phyloP scores from a whole-genome alignment of 2,888 invertebrate species.

The Listrodromus nycthemerus region DNA sequence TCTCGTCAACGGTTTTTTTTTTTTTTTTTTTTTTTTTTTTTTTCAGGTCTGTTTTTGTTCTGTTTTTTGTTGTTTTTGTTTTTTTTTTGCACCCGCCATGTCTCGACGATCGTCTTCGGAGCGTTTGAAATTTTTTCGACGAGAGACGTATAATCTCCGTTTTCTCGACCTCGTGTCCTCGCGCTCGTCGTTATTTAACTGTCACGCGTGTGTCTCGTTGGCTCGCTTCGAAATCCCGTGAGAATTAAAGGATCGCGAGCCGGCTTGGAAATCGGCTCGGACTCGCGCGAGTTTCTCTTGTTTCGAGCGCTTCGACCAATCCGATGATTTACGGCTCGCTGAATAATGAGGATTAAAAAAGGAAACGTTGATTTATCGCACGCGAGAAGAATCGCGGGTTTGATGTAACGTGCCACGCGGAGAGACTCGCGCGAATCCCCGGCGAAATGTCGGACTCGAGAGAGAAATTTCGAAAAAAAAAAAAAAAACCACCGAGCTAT shows the following conservation, averaged over 20 bases:
- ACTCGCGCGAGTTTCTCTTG: slow-evolving; percentile 38
- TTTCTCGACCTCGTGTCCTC: slow-evolving; percentile 59
- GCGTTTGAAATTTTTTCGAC: slow-evolving; percentile 35
- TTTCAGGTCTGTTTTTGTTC: too few species aligned
- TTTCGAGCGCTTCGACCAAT: slow-evolving; percentile 17
- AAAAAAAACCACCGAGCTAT: too few species aligned
- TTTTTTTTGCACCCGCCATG: neutral
- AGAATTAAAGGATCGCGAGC: slow-evolving; percentile 39
- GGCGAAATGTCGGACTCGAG: neutral
- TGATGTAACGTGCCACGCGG: neutral
- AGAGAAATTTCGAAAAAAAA: neutral
- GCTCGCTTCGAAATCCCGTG: slow-evolving; percentile 13
- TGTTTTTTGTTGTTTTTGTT: slow-evolving; percentile 16
- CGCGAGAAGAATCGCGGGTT: neutral
- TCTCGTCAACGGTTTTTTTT: slow-evolving; percentile 27
- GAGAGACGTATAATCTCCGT: slow-evolving; percentile 57
- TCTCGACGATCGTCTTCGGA: slow-evolving; percentile 44
- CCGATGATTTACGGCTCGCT: slow-evolving; percentile 24
- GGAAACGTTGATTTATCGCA: slow-evolving; percentile 32
- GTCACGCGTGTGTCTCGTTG: neutral
- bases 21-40: slow-evolving; percentile 3
- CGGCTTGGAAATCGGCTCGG: slow-evolving; percentile 46
- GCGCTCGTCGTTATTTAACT: slow-evolving; percentile 56
- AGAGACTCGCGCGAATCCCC: neutral
- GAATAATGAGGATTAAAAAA: neutral